Percentiles rank a stretch among this genome's conserved stretches.
Evolutionary conservation across 2,888 invertebrate genomes (phyloP).

Genomic region (Cryptus viduatorius): DNA sequence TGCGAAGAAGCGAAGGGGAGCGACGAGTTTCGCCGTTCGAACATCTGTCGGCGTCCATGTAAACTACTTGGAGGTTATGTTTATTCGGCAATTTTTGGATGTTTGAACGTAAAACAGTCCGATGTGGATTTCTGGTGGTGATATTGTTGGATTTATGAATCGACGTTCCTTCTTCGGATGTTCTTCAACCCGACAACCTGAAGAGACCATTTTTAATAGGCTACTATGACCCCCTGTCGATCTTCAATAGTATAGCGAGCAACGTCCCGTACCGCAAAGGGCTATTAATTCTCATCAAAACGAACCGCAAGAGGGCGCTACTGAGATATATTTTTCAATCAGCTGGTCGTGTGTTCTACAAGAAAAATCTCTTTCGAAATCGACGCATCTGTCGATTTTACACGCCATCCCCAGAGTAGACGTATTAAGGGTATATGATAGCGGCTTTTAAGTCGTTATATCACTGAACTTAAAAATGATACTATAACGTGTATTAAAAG

Average conservation of each 20-base stretch:
- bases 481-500: too few relatives aligned
- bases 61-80: not conserved
- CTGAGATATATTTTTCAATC: slow-evolving; percentile 38
- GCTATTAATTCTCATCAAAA: slow-evolving; percentile 44
- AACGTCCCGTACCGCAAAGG: not conserved
- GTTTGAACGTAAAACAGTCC: not conserved
- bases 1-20: not conserved
- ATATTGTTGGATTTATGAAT: not conserved
- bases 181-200: not conserved
- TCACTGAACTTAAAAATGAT: too few relatives aligned
- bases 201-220: not conserved
- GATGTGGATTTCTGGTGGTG: too few relatives aligned
- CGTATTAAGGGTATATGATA: not conserved
- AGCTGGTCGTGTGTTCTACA: not conserved
- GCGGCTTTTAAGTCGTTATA: too few relatives aligned
- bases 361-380: not conserved
- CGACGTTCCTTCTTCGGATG: not conserved
- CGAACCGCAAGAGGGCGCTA: slow-evolving; percentile 18
- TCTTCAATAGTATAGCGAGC: slow-evolving; percentile 1
- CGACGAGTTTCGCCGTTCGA: too few relatives aligned
- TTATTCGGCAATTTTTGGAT: not conserved
- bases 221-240: not conserved
- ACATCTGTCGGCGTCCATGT: not conserved
- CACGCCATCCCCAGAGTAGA: not conserved
- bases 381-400: not conserved